Evolutionary conservation across 2,113 vertebrate species (phyloP).

Genomic region (Danionella cerebrum): DNA sequence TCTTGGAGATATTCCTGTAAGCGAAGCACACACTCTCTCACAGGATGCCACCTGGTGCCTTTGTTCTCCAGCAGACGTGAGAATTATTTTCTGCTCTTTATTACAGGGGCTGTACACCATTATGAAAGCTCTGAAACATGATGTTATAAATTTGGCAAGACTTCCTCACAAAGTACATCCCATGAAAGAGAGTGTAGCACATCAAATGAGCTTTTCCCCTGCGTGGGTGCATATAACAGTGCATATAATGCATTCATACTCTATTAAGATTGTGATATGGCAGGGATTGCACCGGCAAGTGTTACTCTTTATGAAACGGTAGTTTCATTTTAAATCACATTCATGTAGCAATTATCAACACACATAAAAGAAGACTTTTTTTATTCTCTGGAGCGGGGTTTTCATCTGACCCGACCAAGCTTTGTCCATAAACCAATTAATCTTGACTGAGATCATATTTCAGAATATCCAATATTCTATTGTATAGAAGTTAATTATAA

Average conservation of each 20-base stretch:
- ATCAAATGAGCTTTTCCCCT: constrained; percentile 14
- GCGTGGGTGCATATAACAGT: constrained; percentile 4
- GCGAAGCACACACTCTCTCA: background rate
- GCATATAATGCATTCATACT: background rate
- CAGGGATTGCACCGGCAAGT: background rate
- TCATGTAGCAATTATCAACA: no score
- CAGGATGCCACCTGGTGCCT: constrained; percentile 15
- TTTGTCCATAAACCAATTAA: no score
- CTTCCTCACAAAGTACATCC: constrained; percentile 11
- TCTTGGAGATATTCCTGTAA: constrained; percentile 2
- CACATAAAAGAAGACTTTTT: background rate
- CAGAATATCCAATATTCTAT: no score
- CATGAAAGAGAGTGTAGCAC: constrained; percentile 13
- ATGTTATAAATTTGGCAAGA: constrained; percentile 19
- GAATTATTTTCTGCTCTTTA: constrained; percentile 11
- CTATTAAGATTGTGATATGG: background rate
- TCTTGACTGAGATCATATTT: no score
- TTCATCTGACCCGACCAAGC: no score
- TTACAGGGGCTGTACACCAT: constrained; percentile 9
- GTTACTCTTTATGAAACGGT: background rate
- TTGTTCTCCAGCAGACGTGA: constrained; percentile 13
- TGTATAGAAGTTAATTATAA: no score
- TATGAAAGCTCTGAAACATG: constrained; percentile 18
- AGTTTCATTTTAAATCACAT: background rate
- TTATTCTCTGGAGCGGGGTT: background rate